A percentile compares a stretch with the other conserved stretches of the same genome.
Evolutionary conservation across 2,888 invertebrate genomes (phyloP).

Genomic region (Aphodius granarius): DNA sequence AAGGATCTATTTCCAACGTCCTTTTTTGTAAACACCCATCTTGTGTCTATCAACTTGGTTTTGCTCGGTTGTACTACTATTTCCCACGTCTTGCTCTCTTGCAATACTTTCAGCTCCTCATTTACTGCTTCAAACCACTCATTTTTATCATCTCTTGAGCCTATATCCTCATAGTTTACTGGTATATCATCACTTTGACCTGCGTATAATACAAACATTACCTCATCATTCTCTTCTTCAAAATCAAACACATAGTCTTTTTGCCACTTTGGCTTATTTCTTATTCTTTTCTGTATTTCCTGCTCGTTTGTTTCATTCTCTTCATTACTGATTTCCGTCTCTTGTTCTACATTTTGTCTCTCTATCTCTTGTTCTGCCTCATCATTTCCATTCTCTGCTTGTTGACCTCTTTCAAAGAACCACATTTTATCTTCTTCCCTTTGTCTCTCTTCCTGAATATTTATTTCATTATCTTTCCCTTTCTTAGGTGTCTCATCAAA

Average conservation of each 20-base stretch:
- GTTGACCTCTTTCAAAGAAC: too few relatives aligned
- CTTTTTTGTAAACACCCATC: slow-evolving; percentile 4
- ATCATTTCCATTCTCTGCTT: too few relatives aligned
- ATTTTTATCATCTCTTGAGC: neutral
- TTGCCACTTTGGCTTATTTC: neutral
- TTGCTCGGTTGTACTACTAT: neutral
- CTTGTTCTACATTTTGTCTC: too few relatives aligned
- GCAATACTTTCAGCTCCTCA: slow-evolving; percentile 1
- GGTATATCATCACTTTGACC: slow-evolving; percentile 9
- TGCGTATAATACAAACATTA: neutral
- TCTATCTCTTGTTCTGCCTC: too few relatives aligned
- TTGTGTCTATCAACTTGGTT: neutral
- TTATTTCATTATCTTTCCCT: too few relatives aligned
- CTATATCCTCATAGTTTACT: neutral
- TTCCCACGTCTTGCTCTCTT: slow-evolving; percentile 1
- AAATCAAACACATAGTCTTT: slow-evolving; percentile 2
- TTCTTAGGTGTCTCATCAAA: too few relatives aligned
- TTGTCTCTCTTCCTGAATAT: too few relatives aligned
- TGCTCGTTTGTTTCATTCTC: too few relatives aligned
- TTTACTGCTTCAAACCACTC: neutral
- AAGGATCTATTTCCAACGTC: too few relatives aligned
- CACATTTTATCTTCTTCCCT: too few relatives aligned
- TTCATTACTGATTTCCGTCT: too few relatives aligned
- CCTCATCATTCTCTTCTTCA: neutral
- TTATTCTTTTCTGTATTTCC: too few relatives aligned